These are phyloP conservation scores for Macroteleia sp. DNA, from an alignment of 2,888 invertebrate species.

Conservation along the genomic window DNA sequence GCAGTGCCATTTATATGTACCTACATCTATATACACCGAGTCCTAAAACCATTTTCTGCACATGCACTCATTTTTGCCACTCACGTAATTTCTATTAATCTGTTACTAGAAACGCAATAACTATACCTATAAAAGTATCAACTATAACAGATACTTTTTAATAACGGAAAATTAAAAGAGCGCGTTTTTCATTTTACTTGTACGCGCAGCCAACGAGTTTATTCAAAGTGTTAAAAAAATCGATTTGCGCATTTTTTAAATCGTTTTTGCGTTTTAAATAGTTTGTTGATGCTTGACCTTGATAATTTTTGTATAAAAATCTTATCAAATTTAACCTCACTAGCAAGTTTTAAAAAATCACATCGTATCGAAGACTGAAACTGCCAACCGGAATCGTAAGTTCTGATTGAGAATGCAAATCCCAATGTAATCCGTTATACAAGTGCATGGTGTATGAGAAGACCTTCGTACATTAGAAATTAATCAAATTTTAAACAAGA, in stretches of 20 bases:
- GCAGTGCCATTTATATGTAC: conserved; percentile 49
- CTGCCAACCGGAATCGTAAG: conserved; percentile 12
- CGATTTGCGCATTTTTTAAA: too few species aligned
- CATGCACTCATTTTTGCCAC: conserved; percentile 47
- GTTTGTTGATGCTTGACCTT: too few species aligned
- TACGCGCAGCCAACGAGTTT: not conserved
- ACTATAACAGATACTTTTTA: conserved; percentile 47
- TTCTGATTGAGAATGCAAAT: conserved; percentile 52
- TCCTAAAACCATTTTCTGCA: conserved; percentile 53
- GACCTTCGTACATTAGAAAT: conserved; percentile 18
- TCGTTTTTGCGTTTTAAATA: too few species aligned
- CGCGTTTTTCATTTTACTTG: not conserved
- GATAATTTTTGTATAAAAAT: too few species aligned
- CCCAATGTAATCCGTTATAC: conserved; percentile 39
- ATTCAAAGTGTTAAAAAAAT: conserved; percentile 1
- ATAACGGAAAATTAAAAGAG: conserved; percentile 39
- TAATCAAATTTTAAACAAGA: conserved; percentile 24
- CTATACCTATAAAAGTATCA: conserved; percentile 36
- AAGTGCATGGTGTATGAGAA: conserved; percentile 35
- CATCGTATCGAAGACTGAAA: conserved; percentile 4
- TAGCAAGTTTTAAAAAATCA: conserved; percentile 17
- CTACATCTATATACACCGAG: conserved; percentile 23
- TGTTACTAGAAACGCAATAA: conserved; percentile 47
- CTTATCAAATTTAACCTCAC: too few species aligned
- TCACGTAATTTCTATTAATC: conserved; percentile 58